A percentile compares a stretch with the other conserved stretches of the same genome.
phyloP scores from a whole-genome alignment of 1,140 invertebrate species.

The Conopomorpha cramerella region DNA sequence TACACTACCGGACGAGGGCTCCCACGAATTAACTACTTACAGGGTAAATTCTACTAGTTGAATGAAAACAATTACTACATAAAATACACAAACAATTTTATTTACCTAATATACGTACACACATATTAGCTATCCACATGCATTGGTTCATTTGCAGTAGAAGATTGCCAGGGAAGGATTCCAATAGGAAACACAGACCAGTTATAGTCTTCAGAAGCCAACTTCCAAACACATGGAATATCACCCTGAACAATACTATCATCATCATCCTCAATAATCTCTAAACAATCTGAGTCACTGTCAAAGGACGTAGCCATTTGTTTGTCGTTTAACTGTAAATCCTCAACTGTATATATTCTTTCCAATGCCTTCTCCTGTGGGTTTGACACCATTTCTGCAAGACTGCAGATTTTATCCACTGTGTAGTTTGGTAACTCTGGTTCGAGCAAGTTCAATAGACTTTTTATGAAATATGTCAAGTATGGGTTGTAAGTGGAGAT shows the following conservation, averaged over 20 bases:
- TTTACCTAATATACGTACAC: no score
- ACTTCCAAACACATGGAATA: conserved; percentile 33
- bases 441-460: conserved; percentile 30
- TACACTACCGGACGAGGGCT: no score
- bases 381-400: conserved; percentile 34
- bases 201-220: conserved; percentile 13
- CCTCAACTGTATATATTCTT: conserved; percentile 36
- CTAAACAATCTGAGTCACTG: conserved; percentile 3
- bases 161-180: not conserved
- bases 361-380: conserved; percentile 18
- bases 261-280: conserved; percentile 2
- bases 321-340: conserved; percentile 15
- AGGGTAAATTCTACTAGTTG: no score
- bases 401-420: conserved; percentile 25
- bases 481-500: conserved; percentile 37
- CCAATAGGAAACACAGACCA: conserved; percentile 36
- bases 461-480: conserved; percentile 30
- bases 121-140: no score
- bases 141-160: not conserved
- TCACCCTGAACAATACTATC: conserved; percentile 8
- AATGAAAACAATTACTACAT: no score
- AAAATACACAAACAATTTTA: no score
- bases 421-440: conserved; percentile 20
- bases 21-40: no score
- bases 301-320: conserved; percentile 3